These are phyloP conservation scores for Ctenopoma multispine DNA, from an alignment of 2,797 vertebrate species.

Conservation along the genomic window DNA sequence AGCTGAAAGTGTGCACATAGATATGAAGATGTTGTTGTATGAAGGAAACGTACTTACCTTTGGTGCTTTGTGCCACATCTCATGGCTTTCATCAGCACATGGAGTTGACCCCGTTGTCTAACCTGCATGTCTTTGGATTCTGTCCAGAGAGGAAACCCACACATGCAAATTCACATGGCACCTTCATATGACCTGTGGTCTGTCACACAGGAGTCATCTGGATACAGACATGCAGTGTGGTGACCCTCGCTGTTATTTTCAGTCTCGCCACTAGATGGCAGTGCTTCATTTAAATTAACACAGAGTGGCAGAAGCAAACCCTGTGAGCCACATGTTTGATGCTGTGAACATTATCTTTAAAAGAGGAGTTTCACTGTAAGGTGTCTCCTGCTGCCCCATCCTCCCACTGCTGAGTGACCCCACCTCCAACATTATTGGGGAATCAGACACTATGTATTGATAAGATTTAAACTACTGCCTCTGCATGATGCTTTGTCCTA, in stretches of 20 bases:
- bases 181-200: neutral
- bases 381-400: neutral
- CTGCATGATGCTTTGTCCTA: too few relatives aligned
- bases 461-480: too few relatives aligned
- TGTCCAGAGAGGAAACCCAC: neutral
- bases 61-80: neutral
- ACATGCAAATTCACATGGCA: neutral
- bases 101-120: neutral
- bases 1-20: neutral
- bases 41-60: neutral
- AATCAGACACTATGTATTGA: too few relatives aligned
- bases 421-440: too few relatives aligned
- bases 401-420: too few relatives aligned
- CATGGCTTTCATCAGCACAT: neutral
- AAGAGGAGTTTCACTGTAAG: neutral
- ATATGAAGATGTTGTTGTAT: neutral
- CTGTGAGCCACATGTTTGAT: neutral
- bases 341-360: neutral
- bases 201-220: neutral
- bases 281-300: constrained; percentile 10
- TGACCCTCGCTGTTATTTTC: neutral
- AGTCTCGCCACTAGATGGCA: constrained; percentile 62
- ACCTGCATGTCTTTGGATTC: neutral
- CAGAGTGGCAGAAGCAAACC: neutral
- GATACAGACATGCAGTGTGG: neutral